phyloP scores from a whole-genome alignment of 2,888 invertebrate genomes.

The Nudaria mundana region DNA sequence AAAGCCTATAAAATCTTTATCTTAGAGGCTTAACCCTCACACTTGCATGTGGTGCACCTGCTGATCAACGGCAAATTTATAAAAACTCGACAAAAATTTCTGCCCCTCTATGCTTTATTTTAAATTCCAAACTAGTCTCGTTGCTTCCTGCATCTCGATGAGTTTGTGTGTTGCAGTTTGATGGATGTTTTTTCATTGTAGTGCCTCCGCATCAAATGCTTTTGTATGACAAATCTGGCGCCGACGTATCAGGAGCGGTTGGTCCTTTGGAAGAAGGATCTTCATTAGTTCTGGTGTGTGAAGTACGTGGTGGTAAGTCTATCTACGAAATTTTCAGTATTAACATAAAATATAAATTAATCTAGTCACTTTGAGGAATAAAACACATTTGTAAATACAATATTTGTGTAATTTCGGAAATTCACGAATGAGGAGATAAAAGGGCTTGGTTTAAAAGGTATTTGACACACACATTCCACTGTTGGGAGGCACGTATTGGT shows the following conservation, averaged over 20 bases:
- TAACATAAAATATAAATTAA: background rate
- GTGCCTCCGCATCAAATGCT: conserved; percentile 94
- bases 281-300: conserved; percentile 90
- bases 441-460: conserved; percentile 4
- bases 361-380: too few species aligned
- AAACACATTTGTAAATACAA: background rate
- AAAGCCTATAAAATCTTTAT: too few species aligned
- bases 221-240: conserved; percentile 91
- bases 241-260: conserved; percentile 88
- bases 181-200: conserved; percentile 72
- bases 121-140: too few species aligned
- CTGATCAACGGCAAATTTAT: too few species aligned
- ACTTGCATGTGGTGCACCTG: too few species aligned
- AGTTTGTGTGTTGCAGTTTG: too few species aligned
- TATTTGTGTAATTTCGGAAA: background rate
- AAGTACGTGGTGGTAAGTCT: conserved; percentile 93
- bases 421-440: conserved; percentile 1
- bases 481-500: conserved; percentile 17
- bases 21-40: too few species aligned
- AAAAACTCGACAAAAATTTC: too few species aligned
- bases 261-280: conserved; percentile 92
- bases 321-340: background rate
- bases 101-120: too few species aligned
- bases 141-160: too few species aligned
- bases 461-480: conserved; percentile 7